A percentile compares a stretch with the other conserved stretches of the same genome.
phyloP scores from a whole-genome alignment of 2,113 vertebrate genomes.

The Phylloscopus whistleri region DNA sequence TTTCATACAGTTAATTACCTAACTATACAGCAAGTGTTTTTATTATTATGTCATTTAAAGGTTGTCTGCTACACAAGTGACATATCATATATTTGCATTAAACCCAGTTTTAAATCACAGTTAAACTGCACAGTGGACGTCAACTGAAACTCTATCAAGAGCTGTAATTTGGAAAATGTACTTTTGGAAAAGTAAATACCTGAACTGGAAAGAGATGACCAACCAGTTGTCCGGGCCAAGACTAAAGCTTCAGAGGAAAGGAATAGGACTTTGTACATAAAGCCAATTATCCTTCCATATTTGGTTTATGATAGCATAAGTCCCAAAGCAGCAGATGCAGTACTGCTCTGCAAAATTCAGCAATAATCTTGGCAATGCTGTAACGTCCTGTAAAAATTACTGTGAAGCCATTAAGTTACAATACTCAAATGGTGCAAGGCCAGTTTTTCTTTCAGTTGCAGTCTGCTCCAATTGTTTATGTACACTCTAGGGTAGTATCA shows the following conservation, averaged over 20 bases:
- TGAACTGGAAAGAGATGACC: not conserved
- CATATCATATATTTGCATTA: not conserved
- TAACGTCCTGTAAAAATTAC: not conserved
- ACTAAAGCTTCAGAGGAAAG: not conserved
- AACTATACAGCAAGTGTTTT: not conserved
- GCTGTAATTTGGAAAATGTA: not conserved
- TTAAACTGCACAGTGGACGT: not conserved
- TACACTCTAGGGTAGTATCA: not conserved
- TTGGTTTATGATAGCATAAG: not conserved
- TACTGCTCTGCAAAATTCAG: not conserved
- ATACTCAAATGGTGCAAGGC: not conserved
- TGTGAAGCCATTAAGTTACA: not conserved
- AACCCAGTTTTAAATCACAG: not conserved
- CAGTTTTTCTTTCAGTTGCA: not conserved
- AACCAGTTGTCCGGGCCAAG: not conserved
- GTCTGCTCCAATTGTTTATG: not conserved
- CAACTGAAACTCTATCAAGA: not conserved
- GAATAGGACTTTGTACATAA: not conserved
- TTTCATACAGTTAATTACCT: conserved; percentile 30
- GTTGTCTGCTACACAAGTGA: not conserved
- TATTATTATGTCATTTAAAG: not conserved
- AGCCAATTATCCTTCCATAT: not conserved
- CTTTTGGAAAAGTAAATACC: not conserved
- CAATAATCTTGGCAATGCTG: not conserved
- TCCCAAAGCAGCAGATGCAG: not conserved